Conservation (phyloP, 2,888 invertebrate species). For the Rhopalosiphum nymphaeae region DNA sequence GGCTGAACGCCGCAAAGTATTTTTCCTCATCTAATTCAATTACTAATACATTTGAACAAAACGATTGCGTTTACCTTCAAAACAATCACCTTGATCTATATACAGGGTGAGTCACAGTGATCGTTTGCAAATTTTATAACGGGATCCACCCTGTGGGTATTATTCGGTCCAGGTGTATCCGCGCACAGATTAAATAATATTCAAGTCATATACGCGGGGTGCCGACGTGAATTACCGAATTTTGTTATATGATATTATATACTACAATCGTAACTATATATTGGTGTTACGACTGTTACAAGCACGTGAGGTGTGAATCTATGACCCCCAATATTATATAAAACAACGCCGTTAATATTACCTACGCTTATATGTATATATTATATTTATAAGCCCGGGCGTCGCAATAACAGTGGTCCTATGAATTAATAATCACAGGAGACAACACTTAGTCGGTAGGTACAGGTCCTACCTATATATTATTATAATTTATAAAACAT, state of each 20-base stretch:
- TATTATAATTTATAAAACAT: no score
- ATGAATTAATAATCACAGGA: no score
- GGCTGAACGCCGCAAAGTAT: background rate
- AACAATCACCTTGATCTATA: background rate
- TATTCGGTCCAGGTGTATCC: background rate
- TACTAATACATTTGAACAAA: background rate
- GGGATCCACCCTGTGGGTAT: background rate
- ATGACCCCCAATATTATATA: no score
- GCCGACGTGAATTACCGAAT: no score
- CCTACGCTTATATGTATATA: no score
- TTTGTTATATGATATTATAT: background rate
- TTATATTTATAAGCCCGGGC: no score
- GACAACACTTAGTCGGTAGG: no score
- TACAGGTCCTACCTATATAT: no score
- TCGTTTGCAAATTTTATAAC: background rate
- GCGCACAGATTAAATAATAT: background rate
- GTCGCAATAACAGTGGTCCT: no score
- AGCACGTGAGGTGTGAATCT: background rate
- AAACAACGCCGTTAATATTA: no score
- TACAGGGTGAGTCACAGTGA: background rate
- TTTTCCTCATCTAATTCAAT: background rate
- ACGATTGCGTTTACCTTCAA: background rate
- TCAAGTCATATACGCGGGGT: no score
- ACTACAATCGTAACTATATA: background rate
- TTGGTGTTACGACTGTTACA: no score